Base-by-base conservation (phyloP, 2,113 vertebrate species). In the Paratilapia polleni region DNA sequence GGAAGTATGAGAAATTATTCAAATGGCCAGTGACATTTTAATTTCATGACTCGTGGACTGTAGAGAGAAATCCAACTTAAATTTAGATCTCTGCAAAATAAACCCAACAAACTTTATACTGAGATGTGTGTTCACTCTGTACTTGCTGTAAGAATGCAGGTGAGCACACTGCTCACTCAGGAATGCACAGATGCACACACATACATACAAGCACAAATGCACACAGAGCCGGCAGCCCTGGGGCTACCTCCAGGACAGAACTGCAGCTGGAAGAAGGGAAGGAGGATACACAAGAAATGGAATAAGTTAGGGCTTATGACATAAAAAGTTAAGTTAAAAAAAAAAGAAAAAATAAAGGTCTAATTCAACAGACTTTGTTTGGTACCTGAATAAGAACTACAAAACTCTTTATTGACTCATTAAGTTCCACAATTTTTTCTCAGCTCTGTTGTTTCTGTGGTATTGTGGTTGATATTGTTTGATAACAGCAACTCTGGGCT, bases 231-330 rank as follows among this genome's bases (percentile, higher is more conserved):
- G 85, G 80, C 86, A 93, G 86, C 89, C 91, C 90, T 66, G 36
- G 60, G 92, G 93, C 94, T 88, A 83, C 84, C 90, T 88, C 85
- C 79, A 88, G 92, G 93, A 92, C 85, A 92, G 85, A 93, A 60
- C 84, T 84, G 88, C 87, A 90, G 89, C 77, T 59, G 74, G 61
- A 81, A 75, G 78, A 84, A 24, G 76, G 68, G 66, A 80, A 84
- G 59, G 82, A 76, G 59, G 76, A 85, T 83, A 70, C 1, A n/a
- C 59, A 56, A 85, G 15, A 54, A 83, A 14, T 49, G 47, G 60
- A 85, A 86, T 49, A 76, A 85, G 38, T 70, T 62, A 26, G 38
- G 60, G 28, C 63, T 47, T 58, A 49, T 56, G 77, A 87, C 77
- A 78, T 54, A 85, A 78, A 54, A 73, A 73, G 47, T 73, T 7